phyloP scores from a whole-genome alignment of 2,888 invertebrate genomes.

The Bombylius discolor region DNA sequence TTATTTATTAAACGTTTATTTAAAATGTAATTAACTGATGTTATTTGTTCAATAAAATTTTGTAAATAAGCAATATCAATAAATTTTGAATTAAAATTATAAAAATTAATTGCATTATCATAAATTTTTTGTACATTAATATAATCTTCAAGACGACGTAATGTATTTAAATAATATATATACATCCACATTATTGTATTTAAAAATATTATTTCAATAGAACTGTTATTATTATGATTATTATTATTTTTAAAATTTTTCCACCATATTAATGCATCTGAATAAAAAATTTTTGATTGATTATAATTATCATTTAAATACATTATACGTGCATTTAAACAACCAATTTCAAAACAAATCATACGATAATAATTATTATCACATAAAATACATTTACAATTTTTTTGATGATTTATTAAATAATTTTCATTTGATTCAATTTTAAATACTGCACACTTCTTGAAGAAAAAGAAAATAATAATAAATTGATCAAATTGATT shows the following conservation, averaged over 20 bases:
- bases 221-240: not conserved
- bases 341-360: conserved; percentile 24
- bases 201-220: conserved; percentile 3
- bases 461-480: not conserved
- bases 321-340: conserved; percentile 25
- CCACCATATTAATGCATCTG: conserved; percentile 19
- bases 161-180: conserved; percentile 23
- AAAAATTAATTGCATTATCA: conserved; percentile 6
- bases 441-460: not conserved
- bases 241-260: not conserved
- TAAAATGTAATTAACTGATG: not conserved
- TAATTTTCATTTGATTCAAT: conserved; percentile 3
- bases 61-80: conserved; percentile 2
- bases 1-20: not conserved
- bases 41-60: conserved; percentile 2
- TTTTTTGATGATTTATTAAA: conserved; percentile 7
- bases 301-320: conserved; percentile 23
- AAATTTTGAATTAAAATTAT: conserved; percentile 4
- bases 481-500: not conserved
- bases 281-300: conserved; percentile 24
- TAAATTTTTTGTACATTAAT: conserved; percentile 18
- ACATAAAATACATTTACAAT: conserved; percentile 14
- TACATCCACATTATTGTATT: conserved; percentile 14
- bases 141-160: conserved; percentile 20
- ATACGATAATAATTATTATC: conserved; percentile 18